Evolutionary conservation across 2,113 vertebrate species (phyloP), one percentile per base, ranked within the genome.

Genomic region (Poeciliopsis occidentalis): DNA sequence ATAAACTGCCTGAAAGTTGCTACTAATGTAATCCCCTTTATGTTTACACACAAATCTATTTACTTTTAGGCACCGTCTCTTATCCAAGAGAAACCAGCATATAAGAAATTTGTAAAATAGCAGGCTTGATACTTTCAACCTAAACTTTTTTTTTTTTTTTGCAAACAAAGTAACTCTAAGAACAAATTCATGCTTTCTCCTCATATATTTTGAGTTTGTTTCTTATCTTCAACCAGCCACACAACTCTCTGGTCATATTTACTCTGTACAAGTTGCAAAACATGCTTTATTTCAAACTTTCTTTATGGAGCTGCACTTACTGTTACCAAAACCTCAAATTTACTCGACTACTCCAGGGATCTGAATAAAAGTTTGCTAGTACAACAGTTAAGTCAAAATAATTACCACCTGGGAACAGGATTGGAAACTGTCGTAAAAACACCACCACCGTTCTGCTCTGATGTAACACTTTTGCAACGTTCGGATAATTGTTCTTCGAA

Each of bases 1-100:
- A 83, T 86, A 84, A 88, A 82, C 75, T 62, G 82, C 74, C 75
- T 83, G 62, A 79, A 79, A 65, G 75, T 85, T 78, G 79, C 81
- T 73, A 80, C 84, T 87, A 83, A 74, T 83, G 71, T 81, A 83
- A 86, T 84, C 72, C 66, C 75, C 67, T 71, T 72, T 66, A 68
- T 60, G 78, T 80, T 75, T 80, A 65, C 78, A 65, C 77, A 78
- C 75, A 88, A 75, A 79, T 81, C 60, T 66, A 51, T 77, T 83
- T 74, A 79, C 74, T 82, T 60, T 61, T 63, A 77, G 57, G 75
- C 70, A 26, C 19, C 65, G 41, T 8, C 51, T 57, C n/a, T 57
- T 57, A 10, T n/a, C 7, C 24, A 24, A n/a, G 51, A 24, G 47
- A 54, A 54, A 54, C 2, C 22, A 22, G 17, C 19, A 22, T 24